phyloP scores from a whole-genome alignment of 2,113 vertebrate species.

The Falco punctatus region DNA sequence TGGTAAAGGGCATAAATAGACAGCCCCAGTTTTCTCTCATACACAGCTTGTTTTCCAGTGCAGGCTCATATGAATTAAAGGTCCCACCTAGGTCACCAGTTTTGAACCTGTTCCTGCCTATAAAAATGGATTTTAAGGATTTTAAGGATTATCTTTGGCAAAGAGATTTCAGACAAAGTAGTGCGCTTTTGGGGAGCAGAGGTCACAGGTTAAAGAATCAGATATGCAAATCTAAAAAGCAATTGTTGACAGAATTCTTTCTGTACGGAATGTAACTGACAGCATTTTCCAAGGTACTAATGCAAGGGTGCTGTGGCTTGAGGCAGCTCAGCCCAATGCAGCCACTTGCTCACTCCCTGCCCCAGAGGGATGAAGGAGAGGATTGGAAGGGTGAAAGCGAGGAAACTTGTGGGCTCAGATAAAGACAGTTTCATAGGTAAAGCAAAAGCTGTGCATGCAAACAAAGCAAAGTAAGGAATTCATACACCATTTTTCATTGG shows the following conservation, averaged over 20 bases:
- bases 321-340: not conserved
- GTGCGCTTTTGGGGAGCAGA: not conserved
- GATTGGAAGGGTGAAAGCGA: not conserved
- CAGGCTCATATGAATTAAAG: not conserved
- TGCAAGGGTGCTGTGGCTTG: not conserved
- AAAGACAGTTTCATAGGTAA: not conserved
- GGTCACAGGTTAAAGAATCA: not conserved
- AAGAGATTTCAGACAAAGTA: not conserved
- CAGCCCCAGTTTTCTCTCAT: not conserved
- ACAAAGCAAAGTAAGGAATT: not conserved
- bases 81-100: not conserved
- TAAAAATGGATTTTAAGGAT: not conserved
- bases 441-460: accelerated
- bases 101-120: not conserved
- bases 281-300: not conserved
- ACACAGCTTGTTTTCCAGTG: not conserved
- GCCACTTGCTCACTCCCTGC: accelerated
- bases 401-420: not conserved
- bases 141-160: not conserved
- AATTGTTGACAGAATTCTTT: not conserved
- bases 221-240: not conserved
- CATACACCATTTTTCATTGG: not conserved
- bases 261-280: not conserved
- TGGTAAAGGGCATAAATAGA: not conserved
- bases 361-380: accelerated